These are phyloP conservation scores for Mus minutoides DNA, from an alignment of 2,797 vertebrate genomes.

Conservation along the genomic window DNA sequence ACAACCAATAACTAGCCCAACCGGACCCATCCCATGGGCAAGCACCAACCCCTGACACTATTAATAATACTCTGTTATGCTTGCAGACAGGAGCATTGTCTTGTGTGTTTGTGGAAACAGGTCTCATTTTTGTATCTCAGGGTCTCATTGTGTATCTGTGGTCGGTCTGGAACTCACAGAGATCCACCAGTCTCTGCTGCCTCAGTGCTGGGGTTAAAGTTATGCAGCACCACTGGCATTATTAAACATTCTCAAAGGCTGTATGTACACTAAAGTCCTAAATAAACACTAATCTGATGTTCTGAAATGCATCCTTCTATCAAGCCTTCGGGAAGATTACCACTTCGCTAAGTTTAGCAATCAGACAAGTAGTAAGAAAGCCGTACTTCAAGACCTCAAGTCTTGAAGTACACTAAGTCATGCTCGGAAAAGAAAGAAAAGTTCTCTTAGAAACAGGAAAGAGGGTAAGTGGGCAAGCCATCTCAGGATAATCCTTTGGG, in stretches of 20 bases:
- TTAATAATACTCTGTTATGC: too few species aligned
- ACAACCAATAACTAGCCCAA: too few species aligned
- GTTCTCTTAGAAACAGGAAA: constrained; percentile 6
- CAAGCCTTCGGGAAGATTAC: neutral
- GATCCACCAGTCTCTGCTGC: neutral
- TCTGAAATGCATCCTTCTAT: neutral
- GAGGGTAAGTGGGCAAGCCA: neutral
- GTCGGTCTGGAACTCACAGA: neutral
- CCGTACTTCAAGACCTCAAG: neutral
- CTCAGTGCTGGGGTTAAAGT: neutral
- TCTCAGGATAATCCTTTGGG: constrained; percentile 10
- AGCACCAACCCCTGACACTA: too few species aligned
- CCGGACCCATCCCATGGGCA: too few species aligned
- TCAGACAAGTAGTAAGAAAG: neutral
- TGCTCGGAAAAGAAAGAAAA: neutral
- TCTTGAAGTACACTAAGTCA: constrained; percentile 5
- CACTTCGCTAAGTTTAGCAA: constrained; percentile 17
- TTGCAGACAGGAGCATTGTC: too few species aligned
- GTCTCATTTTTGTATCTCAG: too few species aligned
- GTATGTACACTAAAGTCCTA: neutral
- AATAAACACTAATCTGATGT: constrained; percentile 32
- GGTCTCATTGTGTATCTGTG: neutral
- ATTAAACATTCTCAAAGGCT: neutral
- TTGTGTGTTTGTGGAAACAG: too few species aligned
- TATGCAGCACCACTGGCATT: too few species aligned